Evolutionary conservation across 2,888 invertebrate genomes (phyloP).

Genomic region (Liposcelis brunnea): DNA sequence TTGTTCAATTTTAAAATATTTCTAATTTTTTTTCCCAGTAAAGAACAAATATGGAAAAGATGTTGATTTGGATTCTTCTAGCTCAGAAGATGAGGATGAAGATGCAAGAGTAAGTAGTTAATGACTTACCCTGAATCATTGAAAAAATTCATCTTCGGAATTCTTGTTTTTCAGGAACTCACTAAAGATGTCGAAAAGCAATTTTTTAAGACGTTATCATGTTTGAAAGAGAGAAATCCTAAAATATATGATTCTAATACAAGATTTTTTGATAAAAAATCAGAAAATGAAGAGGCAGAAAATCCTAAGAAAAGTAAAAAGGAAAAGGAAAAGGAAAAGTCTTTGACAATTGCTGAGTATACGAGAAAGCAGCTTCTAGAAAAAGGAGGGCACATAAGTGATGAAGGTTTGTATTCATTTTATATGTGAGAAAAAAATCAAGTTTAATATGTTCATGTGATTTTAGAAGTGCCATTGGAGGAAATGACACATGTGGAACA

Average conservation of each 20-base stretch:
- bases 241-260: slow-evolving; percentile 65
- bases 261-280: slow-evolving; percentile 45
- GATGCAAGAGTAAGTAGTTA: slow-evolving; percentile 12
- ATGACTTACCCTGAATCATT: slow-evolving; percentile 4
- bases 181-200: slow-evolving; percentile 58
- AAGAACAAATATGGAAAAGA: slow-evolving; percentile 5
- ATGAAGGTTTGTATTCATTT: slow-evolving; percentile 26
- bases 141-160: slow-evolving; percentile 8
- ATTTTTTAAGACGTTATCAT: slow-evolving; percentile 72
- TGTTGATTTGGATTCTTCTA: not conserved
- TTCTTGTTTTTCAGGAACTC: slow-evolving; percentile 29
- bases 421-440: slow-evolving; percentile 22
- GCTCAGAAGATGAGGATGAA: slow-evolving; percentile 8
- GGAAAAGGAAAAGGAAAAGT: slow-evolving; percentile 28
- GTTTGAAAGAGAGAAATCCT: slow-evolving; percentile 76
- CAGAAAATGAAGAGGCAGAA: slow-evolving; percentile 16
- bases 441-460: no score
- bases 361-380: slow-evolving; percentile 57
- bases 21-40: slow-evolving; percentile 1
- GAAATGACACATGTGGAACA: slow-evolving; percentile 44
- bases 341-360: slow-evolving; percentile 57
- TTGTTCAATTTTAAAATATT: not conserved
- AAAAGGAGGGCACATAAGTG: slow-evolving; percentile 38
- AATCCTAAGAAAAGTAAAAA: slow-evolving; percentile 16
- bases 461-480: slow-evolving; percentile 12